Evolutionary conservation across 2,797 vertebrate species (phyloP).

Genomic region (Crypturellus tataupa): DNA sequence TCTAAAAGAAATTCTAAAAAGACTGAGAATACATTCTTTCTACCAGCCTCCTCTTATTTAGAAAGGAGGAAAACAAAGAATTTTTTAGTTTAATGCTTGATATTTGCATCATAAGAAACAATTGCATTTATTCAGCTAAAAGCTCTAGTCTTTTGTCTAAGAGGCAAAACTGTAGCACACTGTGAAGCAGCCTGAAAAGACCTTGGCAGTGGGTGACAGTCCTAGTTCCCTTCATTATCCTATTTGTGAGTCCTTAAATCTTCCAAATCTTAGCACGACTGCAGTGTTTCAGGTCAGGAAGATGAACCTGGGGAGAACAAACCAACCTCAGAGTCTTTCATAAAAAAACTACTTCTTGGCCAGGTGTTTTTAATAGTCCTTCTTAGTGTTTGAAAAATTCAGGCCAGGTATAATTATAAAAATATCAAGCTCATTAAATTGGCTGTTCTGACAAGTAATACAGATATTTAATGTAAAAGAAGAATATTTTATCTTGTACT

Average conservation of each 20-base stretch:
- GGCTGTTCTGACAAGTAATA: not conserved
- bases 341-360: not conserved
- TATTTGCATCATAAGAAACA: not conserved
- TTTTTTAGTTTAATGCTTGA: not conserved
- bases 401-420: not conserved
- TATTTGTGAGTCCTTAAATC: not conserved
- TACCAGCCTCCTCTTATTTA: no score
- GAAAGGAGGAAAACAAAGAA: no score
- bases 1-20: slow-evolving; percentile 12
- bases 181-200: not conserved
- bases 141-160: not conserved
- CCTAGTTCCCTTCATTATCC: not conserved
- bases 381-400: not conserved
- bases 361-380: not conserved
- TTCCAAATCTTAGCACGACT: not conserved
- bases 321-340: not conserved
- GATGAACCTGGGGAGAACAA: not conserved
- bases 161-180: rapidly evolving
- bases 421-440: slow-evolving; percentile 32
- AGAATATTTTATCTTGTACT: not conserved
- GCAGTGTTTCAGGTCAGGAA: not conserved
- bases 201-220: rapidly evolving
- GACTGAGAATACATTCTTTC: not conserved
- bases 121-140: not conserved
- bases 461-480: slow-evolving; percentile 12